phyloP scores from a whole-genome alignment of 2,888 invertebrate species.

The Crossocerus cetratus region DNA sequence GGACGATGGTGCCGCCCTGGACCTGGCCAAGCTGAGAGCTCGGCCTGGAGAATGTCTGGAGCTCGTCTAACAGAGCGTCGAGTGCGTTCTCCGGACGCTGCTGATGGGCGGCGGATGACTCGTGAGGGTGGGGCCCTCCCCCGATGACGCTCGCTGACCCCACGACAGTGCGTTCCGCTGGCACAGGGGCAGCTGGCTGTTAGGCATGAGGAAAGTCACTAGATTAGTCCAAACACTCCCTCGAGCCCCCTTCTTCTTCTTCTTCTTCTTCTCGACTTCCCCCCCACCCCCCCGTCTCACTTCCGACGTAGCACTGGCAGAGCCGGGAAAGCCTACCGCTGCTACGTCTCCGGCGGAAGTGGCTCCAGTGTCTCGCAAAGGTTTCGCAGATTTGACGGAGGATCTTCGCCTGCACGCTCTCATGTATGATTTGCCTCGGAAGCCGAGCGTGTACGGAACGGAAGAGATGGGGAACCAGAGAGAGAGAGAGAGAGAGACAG shows the following conservation, averaged over 20 bases:
- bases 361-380: not conserved
- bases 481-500: slow-evolving; percentile 3
- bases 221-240: slow-evolving; percentile 11
- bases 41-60: slow-evolving; percentile 93
- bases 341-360: not conserved
- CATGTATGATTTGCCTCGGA: too few relatives aligned
- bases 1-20: slow-evolving; percentile 18
- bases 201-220: slow-evolving; percentile 34
- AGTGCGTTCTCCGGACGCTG: slow-evolving; percentile 95
- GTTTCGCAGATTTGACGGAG: slow-evolving; percentile 5
- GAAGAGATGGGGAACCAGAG: slow-evolving; percentile 3
- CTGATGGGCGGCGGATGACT: slow-evolving; percentile 79
- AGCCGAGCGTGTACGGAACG: slow-evolving; percentile 22
- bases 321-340: not conserved
- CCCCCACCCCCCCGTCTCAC: not conserved
- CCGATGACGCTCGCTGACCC: slow-evolving; percentile 81
- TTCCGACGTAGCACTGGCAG: not conserved
- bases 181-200: slow-evolving; percentile 80
- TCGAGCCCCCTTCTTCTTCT: not conserved
- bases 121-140: slow-evolving; percentile 81
- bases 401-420: not conserved
- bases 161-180: slow-evolving; percentile 80
- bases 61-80: slow-evolving; percentile 96
- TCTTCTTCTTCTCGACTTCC: not conserved
- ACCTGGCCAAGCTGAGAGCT: slow-evolving; percentile 70